A percentile compares a stretch with the other conserved stretches of the same genome.
Evolutionary conservation across 2,888 invertebrate genomes (phyloP).

Genomic region (Heteromurus nitidus): DNA sequence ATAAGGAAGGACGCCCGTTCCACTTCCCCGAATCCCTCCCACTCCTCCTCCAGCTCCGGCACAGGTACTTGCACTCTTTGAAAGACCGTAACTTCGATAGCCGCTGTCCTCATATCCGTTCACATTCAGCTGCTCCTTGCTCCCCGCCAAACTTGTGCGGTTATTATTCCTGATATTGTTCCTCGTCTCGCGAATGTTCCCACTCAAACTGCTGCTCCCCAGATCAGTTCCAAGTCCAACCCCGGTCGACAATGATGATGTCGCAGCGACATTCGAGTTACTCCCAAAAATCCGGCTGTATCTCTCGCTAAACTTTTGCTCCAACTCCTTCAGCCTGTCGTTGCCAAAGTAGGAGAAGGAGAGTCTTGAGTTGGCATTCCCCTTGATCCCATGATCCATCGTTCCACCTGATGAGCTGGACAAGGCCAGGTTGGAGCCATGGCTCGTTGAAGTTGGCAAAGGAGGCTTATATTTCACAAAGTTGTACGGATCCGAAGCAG

Average conservation of each 20-base stretch:
- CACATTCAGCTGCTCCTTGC: constrained; percentile 52
- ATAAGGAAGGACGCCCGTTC: constrained; percentile 41
- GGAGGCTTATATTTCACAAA: constrained; percentile 73
- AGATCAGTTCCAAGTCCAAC: background rate
- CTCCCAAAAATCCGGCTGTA: constrained; percentile 72
- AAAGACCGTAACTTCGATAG: constrained; percentile 70
- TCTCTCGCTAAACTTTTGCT: constrained; percentile 72
- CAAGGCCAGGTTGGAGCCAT: background rate
- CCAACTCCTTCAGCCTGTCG: constrained; percentile 72
- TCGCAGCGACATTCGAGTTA: constrained; percentile 57
- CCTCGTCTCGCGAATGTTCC: constrained; percentile 51
- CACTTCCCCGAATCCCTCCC: too few species aligned
- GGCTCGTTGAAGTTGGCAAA: constrained; percentile 63
- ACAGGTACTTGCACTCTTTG: constrained; percentile 73
- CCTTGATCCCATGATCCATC: constrained; percentile 14
- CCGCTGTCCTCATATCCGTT: constrained; percentile 66
- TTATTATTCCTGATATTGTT: constrained; percentile 65
- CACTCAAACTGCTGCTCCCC: too few species aligned
- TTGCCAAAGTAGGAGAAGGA: constrained; percentile 73
- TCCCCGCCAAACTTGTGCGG: constrained; percentile 53
- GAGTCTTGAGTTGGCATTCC: constrained; percentile 35
- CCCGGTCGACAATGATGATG: background rate
- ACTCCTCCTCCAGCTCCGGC: constrained; percentile 58
- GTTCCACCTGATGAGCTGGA: too few species aligned
- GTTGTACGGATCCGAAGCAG: constrained; percentile 69